Evolutionary conservation across 1,140 invertebrate species (phyloP).

Genomic region (Magallana ariakensis): DNA sequence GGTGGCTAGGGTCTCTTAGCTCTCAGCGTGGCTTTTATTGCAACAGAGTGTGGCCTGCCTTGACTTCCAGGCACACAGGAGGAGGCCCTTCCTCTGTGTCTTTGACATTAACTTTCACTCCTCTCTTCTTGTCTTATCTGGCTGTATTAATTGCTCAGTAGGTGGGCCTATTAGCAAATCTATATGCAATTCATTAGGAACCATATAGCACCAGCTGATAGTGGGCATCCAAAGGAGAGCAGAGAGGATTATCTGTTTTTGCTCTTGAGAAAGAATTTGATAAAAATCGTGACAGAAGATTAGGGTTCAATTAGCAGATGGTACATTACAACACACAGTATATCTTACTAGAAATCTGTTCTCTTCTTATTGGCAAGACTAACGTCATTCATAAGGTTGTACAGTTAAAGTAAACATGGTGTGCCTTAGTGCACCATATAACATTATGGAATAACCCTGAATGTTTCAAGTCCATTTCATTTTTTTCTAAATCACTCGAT

Average conservation of each 20-base stretch:
- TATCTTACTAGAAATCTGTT: background rate
- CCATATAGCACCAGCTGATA: slow-evolving; percentile 13
- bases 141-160: background rate
- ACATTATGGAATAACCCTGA: too few relatives aligned
- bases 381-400: background rate
- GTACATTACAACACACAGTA: background rate
- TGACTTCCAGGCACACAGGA: background rate
- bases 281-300: background rate
- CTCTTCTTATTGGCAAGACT: background rate
- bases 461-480: background rate
- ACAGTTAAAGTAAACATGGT: background rate
- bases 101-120: slow-evolving; percentile 6
- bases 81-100: background rate
- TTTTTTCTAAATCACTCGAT: background rate
- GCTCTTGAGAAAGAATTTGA: background rate
- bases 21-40: background rate
- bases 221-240: background rate
- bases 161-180: slow-evolving; percentile 16
- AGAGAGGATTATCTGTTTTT: background rate
- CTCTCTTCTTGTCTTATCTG: background rate
- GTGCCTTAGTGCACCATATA: too few relatives aligned
- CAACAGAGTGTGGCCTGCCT: background rate
- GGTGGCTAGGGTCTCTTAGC: background rate
- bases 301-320: slow-evolving; percentile 7
- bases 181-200: slow-evolving; percentile 24